phyloP scores from a whole-genome alignment of 2,113 vertebrate genomes.

The Dromaius novaehollandiae region DNA sequence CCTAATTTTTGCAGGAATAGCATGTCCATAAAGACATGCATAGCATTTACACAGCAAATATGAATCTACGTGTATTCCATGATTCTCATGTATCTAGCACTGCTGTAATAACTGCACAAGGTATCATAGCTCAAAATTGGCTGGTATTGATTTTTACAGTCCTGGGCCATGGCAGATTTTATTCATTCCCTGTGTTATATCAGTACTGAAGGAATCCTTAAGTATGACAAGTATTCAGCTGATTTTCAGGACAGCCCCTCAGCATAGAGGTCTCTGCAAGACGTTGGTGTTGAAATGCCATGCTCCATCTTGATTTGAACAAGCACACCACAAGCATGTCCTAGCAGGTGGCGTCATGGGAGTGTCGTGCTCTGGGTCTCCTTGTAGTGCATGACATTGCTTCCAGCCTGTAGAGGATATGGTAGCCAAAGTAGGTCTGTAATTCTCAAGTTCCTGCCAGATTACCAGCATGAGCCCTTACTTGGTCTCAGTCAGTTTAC shows the following conservation, averaged over 20 bases:
- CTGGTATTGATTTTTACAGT: background rate
- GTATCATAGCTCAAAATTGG: background rate
- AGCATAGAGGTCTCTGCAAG: background rate
- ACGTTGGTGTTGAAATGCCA: background rate
- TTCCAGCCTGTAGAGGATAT: background rate
- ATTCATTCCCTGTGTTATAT: background rate
- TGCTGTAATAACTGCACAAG: background rate
- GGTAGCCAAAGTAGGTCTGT: background rate
- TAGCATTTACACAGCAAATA: background rate
- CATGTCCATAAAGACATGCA: fast-evolving
- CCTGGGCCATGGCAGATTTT: background rate
- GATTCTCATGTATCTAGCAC: background rate
- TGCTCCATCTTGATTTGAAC: background rate
- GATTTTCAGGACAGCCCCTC: background rate
- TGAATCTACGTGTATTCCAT: background rate
- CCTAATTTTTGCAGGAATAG: background rate
- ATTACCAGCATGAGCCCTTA: background rate
- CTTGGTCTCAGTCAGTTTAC: background rate
- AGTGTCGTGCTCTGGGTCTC: background rate
- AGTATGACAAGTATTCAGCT: background rate
- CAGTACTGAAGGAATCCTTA: background rate
- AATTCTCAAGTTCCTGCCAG: background rate
- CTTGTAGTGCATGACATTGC: background rate
- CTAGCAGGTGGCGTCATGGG: background rate
- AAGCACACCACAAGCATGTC: background rate